A percentile compares a stretch with the other conserved stretches of the same genome.
Conservation (phyloP, 2,888 invertebrate genomes). For the Melanostoma mellinum region DNA sequence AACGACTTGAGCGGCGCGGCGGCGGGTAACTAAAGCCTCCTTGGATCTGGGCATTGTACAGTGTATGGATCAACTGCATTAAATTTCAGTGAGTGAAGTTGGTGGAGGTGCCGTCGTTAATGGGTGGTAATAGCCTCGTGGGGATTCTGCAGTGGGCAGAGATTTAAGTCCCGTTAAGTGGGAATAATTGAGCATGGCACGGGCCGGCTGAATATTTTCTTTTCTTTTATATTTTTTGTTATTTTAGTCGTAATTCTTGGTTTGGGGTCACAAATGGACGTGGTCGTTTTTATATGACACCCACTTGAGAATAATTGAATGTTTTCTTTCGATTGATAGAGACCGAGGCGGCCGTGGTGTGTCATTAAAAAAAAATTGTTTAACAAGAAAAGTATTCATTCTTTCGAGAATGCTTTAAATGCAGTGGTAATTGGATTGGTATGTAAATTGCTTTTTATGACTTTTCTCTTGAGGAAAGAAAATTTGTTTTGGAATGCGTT, state of each 20-base stretch:
- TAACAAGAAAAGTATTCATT: too few relatives aligned
- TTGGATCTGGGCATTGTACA: slow-evolving; percentile 14
- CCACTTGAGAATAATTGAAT: slow-evolving; percentile 35
- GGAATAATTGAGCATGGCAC: slow-evolving; percentile 71
- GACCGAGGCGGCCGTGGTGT: too few relatives aligned
- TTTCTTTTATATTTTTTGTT: slow-evolving; percentile 20
- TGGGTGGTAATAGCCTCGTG: slow-evolving; percentile 43
- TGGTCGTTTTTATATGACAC: slow-evolving; percentile 31
- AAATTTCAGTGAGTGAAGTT: slow-evolving; percentile 43
- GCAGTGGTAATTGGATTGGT: too few relatives aligned
- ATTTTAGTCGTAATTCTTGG: slow-evolving; percentile 10
- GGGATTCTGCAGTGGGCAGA: slow-evolving; percentile 57
- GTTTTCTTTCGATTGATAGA: slow-evolving; percentile 6
- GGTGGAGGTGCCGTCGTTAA: slow-evolving; percentile 20
- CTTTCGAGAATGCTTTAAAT: too few relatives aligned
- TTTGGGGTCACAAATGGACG: slow-evolving; percentile 52
- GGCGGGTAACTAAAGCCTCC: slow-evolving; percentile 16
- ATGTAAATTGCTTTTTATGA: too few relatives aligned
- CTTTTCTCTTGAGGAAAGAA: too few relatives aligned
- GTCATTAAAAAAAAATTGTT: too few relatives aligned
- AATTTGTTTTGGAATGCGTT: too few relatives aligned
- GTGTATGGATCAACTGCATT: slow-evolving; percentile 60
- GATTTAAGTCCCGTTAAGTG: slow-evolving; percentile 68
- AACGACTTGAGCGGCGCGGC: slow-evolving; percentile 33
- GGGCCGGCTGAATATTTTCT: slow-evolving; percentile 58